Evolutionary conservation across 2,797 vertebrate genomes (phyloP), one percentile per base, ranked within the genome.

Genomic region (Glossophaga mutica): DNA sequence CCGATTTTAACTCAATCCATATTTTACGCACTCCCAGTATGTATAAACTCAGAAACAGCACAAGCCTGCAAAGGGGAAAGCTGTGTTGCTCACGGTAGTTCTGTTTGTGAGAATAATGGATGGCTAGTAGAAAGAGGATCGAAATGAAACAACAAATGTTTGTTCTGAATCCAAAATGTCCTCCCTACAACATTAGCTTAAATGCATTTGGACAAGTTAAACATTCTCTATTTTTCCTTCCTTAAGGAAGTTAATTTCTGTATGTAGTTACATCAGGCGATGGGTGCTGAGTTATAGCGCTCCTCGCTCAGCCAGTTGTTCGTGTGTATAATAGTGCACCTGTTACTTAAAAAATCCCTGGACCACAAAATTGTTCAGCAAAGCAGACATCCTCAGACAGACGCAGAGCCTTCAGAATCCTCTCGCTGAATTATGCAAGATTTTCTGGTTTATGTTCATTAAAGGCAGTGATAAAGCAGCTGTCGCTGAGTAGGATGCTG

Each of bases 291-390:
- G 57, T 89, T 52, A 55, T 2, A 24, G 73, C 3, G 0, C 21
- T 73, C 16, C 83, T 98, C 97, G 97, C 86, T 93, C 77, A 81
- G 97, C 93, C 93, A 94, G 92, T 98, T 98, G 97, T 94, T 98
- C 96, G 74, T 96, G 94, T 97, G 96, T 97, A 83, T 97, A 97
- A 98, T 92, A 93, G 96, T 97, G 97, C 97, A 98, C 97, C 97
- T 98, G 98, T 95, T 98, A 98, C 96, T 97, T 95, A 98, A 98
- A 98, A 98, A 98, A 98, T 96, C 94, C 90, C 96, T 97, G 73
- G 81, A 96, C 98, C 97, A 96, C 94, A 95, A 96, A 98, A 96
- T 0, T 0, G 87, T 85, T 94, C 96, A 84, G 97, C 93, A 91
- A 97, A 98, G 96, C 87, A 98, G 97, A 95, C 91, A 91, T 96